Conservation (phyloP, 1,140 invertebrate genomes). For the Drosophila ambigua region DNA sequence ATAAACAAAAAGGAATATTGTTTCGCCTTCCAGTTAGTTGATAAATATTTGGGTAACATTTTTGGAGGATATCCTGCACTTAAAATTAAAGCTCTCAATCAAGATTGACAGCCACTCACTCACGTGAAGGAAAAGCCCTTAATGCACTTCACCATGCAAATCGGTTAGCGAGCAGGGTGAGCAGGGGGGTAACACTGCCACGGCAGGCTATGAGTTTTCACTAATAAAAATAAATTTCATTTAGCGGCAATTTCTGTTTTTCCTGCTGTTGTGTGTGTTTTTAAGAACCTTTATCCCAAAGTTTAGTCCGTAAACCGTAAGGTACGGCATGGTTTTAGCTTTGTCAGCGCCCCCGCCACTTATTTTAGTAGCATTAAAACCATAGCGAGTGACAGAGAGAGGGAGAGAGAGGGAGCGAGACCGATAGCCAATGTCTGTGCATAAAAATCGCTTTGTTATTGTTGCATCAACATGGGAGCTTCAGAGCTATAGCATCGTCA, state of each 20-base stretch:
- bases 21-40: too few species aligned
- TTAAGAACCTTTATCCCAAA: slow-evolving; percentile 54
- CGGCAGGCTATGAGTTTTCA: slow-evolving; percentile 22
- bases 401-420: too few species aligned
- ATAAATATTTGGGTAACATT: not conserved
- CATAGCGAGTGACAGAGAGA: not conserved
- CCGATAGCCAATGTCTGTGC: slow-evolving; percentile 45
- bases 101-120: not conserved
- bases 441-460: slow-evolving; percentile 80
- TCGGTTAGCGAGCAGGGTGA: slow-evolving; percentile 18
- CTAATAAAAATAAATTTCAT: slow-evolving; percentile 76
- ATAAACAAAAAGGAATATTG: not conserved
- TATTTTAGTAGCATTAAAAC: slow-evolving; percentile 42
- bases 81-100: slow-evolving; percentile 18
- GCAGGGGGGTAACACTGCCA: not conserved
- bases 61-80: not conserved
- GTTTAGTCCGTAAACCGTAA: slow-evolving; percentile 42
- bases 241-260: slow-evolving; percentile 41
- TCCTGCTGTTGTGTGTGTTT: slow-evolving; percentile 11
- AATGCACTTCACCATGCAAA: slow-evolving; percentile 59
- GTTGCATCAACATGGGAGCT: slow-evolving; percentile 47
- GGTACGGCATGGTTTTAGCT: slow-evolving; percentile 54
- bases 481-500: slow-evolving; percentile 47
- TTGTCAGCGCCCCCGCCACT: slow-evolving; percentile 53
- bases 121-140: slow-evolving; percentile 37